Conservation (phyloP, 2,113 vertebrate genomes). For the Periophthalmus modestus region DNA sequence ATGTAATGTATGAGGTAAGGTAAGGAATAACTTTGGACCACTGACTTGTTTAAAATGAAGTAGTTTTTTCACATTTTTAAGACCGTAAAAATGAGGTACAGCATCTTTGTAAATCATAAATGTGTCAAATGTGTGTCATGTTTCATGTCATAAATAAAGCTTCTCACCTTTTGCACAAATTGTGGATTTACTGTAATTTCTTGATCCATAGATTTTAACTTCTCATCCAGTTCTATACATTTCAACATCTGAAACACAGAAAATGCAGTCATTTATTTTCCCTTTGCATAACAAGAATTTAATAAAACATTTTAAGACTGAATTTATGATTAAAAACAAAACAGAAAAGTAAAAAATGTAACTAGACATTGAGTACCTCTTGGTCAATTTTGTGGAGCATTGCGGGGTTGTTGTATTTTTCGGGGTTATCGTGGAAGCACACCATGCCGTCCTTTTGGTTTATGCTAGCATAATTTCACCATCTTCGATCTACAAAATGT, state of each 20-base stretch:
- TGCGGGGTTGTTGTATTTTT: conserved; percentile 99
- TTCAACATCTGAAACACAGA: conserved; percentile 89
- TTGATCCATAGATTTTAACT: conserved; percentile 99
- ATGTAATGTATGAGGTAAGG: too few relatives aligned
- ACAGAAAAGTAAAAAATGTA: neutral
- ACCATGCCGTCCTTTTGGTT: conserved; percentile 99
- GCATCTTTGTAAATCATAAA: too few relatives aligned
- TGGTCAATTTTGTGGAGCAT: conserved; percentile 99
- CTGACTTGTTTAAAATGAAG: too few relatives aligned
- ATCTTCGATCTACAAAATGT: conserved; percentile 89
- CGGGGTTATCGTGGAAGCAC: conserved; percentile 99
- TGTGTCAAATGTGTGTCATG: too few relatives aligned
- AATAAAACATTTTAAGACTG: too few relatives aligned
- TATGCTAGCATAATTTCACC: conserved; percentile 99
- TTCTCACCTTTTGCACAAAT: conserved; percentile 96
- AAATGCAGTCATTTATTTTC: neutral
- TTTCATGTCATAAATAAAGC: neutral
- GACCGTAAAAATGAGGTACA: too few relatives aligned
- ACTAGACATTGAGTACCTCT: conserved; percentile 82
- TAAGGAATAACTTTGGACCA: too few relatives aligned
- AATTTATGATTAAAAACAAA: too few relatives aligned
- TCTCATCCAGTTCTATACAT: conserved; percentile 98
- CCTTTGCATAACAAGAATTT: neutral
- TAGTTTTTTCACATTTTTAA: too few relatives aligned
- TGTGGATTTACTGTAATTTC: conserved; percentile 99